Percentiles rank a stretch among this genome's conserved stretches.
Evolutionary conservation across 2,113 vertebrate genomes (phyloP).

Genomic region (Helogale parvula): DNA sequence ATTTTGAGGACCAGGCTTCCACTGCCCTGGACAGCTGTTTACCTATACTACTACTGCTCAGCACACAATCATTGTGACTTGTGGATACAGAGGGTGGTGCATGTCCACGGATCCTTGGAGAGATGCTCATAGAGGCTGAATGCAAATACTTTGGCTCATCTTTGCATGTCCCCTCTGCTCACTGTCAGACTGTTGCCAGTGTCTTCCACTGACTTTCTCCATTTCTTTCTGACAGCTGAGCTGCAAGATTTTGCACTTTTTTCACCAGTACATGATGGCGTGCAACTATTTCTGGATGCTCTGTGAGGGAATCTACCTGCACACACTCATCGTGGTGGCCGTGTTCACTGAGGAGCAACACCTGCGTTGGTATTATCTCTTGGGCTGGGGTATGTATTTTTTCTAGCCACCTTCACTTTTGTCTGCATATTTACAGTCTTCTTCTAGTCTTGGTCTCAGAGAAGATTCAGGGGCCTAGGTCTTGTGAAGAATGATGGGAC

Average conservation of each 20-base stretch:
- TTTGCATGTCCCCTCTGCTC: not conserved
- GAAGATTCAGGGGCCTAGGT: not conserved
- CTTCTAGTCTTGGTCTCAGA: not conserved
- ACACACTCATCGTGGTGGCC: constrained; percentile 96
- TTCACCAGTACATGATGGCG: constrained; percentile 97
- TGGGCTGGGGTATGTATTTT: constrained; percentile 96
- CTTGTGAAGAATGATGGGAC: not conserved
- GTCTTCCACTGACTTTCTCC: constrained; percentile 37
- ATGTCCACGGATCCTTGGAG: not conserved
- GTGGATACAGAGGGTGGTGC: not conserved
- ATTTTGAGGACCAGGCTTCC: not conserved
- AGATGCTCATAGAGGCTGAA: not conserved
- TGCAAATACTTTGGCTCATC: not conserved
- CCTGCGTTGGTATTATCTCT: constrained; percentile 96
- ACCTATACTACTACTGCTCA: not conserved
- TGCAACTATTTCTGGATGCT: constrained; percentile 99
- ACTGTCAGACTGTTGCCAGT: not conserved
- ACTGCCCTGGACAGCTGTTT: not conserved
- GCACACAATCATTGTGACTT: not conserved
- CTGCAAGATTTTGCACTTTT: constrained; percentile 97
- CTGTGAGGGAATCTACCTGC: constrained; percentile 97
- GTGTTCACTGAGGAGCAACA: constrained; percentile 95
- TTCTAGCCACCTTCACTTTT: not conserved
- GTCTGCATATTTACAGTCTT: not conserved
- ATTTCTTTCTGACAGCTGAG: constrained; percentile 87